phyloP scores from a whole-genome alignment of 2,113 vertebrate genomes.

The Atractosteus spatula region DNA sequence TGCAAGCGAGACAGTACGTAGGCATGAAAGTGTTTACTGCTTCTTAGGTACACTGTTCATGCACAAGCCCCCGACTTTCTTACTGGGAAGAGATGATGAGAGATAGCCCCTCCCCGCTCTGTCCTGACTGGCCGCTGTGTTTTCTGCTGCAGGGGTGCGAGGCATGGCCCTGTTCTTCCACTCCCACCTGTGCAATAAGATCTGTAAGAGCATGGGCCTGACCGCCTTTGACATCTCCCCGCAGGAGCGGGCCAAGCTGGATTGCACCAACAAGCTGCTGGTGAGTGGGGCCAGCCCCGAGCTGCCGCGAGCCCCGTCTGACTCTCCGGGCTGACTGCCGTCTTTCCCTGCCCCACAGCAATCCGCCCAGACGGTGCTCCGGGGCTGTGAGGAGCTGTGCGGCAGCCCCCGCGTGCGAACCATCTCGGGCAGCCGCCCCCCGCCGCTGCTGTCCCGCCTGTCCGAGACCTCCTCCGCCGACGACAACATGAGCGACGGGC shows the following conservation, averaged over 20 bases:
- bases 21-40: too few relatives aligned
- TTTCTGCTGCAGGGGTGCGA: slow-evolving; percentile 74
- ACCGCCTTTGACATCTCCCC: slow-evolving; percentile 83
- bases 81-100: too few relatives aligned
- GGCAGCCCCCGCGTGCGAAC: slow-evolving; percentile 84
- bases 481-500: slow-evolving; percentile 79
- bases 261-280: slow-evolving; percentile 81
- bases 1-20: neutral
- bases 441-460: slow-evolving; percentile 75
- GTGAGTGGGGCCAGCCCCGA: slow-evolving; percentile 61
- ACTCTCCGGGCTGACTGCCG: neutral
- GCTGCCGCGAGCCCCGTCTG: too few relatives aligned
- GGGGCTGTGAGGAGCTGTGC: slow-evolving; percentile 89
- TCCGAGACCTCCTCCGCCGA: slow-evolving; percentile 86
- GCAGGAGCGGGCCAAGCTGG: slow-evolving; percentile 73
- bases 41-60: too few relatives aligned
- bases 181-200: slow-evolving; percentile 93
- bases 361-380: slow-evolving; percentile 83
- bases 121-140: neutral
- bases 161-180: slow-evolving; percentile 98
- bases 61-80: too few relatives aligned
- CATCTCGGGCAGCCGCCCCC: slow-evolving; percentile 69
- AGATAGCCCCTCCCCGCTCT: too few relatives aligned
- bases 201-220: slow-evolving; percentile 91
- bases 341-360: slow-evolving; percentile 62